Evolutionary conservation across 1,140 invertebrate genomes (phyloP).

Genomic region (Ectropis grisescens): DNA sequence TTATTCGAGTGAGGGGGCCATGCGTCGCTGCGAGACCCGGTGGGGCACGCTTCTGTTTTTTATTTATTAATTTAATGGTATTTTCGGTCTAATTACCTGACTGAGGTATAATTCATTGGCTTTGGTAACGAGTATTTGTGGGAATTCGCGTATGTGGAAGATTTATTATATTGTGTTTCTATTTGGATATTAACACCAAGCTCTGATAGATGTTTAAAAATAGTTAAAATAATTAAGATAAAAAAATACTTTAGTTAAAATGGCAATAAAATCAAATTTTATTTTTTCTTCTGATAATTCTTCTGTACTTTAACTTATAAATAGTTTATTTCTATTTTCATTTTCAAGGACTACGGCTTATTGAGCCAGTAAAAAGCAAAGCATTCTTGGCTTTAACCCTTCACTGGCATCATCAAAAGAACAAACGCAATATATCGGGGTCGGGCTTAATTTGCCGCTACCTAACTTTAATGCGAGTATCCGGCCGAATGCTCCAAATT

Average conservation of each 20-base stretch:
- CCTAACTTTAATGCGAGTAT: slow-evolving; percentile 59
- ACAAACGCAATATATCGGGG: slow-evolving; percentile 69
- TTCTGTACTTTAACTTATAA: too few relatives aligned
- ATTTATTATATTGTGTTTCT: slow-evolving; percentile 8
- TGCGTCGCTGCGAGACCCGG: slow-evolving; percentile 39
- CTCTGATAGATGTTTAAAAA: too few relatives aligned
- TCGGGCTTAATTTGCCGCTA: slow-evolving; percentile 60
- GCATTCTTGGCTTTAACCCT: slow-evolving; percentile 71
- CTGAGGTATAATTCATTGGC: slow-evolving; percentile 65
- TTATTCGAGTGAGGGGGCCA: slow-evolving; percentile 63
- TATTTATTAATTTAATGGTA: slow-evolving; percentile 71
- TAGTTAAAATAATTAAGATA: too few relatives aligned
- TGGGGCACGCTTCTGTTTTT: slow-evolving; percentile 59
- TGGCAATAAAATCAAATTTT: too few relatives aligned
- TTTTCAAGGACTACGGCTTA: slow-evolving; percentile 41
- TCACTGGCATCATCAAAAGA: slow-evolving; percentile 64
- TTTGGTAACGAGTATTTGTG: slow-evolving; percentile 45
- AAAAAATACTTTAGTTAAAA: too few relatives aligned
- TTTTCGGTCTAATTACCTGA: slow-evolving; percentile 68
- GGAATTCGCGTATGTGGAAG: slow-evolving; percentile 26
- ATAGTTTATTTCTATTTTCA: too few relatives aligned
- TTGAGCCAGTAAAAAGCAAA: slow-evolving; percentile 65
- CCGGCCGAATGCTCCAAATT: slow-evolving; percentile 60
- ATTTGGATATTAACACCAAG: too few relatives aligned
- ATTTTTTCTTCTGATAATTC: too few relatives aligned